Base-by-base conservation (phyloP, 2,797 vertebrate genomes). In the Manis pentadactyla region DNA sequence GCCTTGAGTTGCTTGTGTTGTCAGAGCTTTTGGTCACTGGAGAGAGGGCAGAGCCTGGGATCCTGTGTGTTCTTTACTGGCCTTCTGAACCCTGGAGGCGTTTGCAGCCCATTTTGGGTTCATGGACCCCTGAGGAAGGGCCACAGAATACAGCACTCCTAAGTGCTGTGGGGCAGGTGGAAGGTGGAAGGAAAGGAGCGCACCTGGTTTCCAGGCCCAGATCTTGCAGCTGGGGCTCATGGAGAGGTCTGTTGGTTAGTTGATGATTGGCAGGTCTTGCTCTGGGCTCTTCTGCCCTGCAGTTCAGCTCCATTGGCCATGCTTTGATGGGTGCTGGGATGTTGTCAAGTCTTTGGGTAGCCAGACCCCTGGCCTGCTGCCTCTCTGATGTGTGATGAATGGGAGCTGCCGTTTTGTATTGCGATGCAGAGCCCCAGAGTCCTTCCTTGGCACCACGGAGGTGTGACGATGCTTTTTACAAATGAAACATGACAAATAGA, bases 401-500 rank as follows among this genome's bases (percentile, higher is more conserved):
- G 97, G 74, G 89, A 97, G 74, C 79, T 97, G 92, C 93, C 78
- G 69, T 96, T 97, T 95, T 92, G 87, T 84, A 79, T 81, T 81
- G 82, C 53, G 55, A 14, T 2, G 17, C 27, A 11, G 85, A 95
- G 94, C 69, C 64, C 59, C 0, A 0, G 37, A 68, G 82, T 34
- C 46, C 6, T 4, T 97, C 96, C 95, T 94, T 95, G 97, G 96
- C 93, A 87, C 86, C 90, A 37, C 6, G 93, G 88, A 97, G 88
- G 79, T 13, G 51, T 21, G 53, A 92, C 71, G 96, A 94, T 55
- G 89, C 96, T 83, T 97, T 96, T 89, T 77, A 97, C 93, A 90
- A 75, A 98, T 96, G 95, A 96, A 98, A 98, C 94, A 97, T 88
- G 97, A 98, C 96, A 98, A 91, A 87, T 53, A 87, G 64, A 55